These are phyloP conservation scores for Sciurus vulgaris DNA, from an alignment of 2,797 vertebrate genomes.

Conservation along the genomic window DNA sequence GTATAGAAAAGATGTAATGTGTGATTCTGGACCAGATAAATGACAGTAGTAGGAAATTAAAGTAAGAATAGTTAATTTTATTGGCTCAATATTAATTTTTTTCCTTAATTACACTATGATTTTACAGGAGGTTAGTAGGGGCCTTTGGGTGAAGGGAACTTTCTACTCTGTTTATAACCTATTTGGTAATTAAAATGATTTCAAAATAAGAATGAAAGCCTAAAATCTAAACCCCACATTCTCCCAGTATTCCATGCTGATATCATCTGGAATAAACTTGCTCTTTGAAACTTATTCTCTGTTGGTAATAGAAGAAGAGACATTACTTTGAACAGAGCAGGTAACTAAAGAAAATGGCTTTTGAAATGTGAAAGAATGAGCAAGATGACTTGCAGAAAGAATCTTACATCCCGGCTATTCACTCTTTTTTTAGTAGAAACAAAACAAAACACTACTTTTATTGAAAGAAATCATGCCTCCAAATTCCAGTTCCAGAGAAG, in stretches of 20 bases:
- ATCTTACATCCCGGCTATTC: neutral
- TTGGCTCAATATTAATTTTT: neutral
- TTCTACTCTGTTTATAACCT: conserved; percentile 5
- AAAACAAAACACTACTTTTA: neutral
- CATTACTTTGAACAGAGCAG: neutral
- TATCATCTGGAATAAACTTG: conserved; percentile 9
- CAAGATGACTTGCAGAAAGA: neutral
- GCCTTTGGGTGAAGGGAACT: neutral
- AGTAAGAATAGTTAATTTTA: conserved; percentile 14
- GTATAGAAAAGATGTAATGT: neutral
- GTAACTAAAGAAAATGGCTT: neutral
- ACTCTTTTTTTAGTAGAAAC: neutral
- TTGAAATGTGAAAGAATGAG: neutral
- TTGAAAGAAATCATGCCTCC: neutral
- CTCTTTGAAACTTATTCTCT: neutral
- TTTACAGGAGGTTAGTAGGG: neutral
- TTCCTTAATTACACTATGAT: neutral
- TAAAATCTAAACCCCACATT: neutral
- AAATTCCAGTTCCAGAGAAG: conserved; percentile 23
- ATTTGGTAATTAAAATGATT: conserved; percentile 41
- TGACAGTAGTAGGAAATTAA: neutral
- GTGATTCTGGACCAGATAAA: neutral
- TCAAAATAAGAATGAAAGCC: neutral
- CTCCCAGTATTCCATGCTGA: neutral
- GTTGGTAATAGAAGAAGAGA: neutral